Conservation (phyloP, 1,140 invertebrate genomes). For the Aphelenchoides besseyi region DNA sequence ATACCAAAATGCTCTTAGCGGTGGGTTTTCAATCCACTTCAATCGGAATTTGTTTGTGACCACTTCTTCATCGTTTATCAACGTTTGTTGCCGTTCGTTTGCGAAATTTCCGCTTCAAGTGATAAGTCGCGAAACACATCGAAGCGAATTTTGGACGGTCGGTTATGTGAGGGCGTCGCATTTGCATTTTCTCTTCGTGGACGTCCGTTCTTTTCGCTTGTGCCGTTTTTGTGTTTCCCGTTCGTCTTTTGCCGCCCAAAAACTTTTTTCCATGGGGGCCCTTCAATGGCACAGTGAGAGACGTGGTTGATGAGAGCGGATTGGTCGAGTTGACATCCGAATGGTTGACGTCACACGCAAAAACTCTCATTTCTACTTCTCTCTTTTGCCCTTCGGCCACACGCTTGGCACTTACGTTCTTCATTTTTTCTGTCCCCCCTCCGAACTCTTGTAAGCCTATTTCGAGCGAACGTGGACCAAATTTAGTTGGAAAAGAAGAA, state of each 20-base stretch:
- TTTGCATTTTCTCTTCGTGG: constrained; percentile 1
- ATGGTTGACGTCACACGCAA: background rate
- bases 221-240: constrained; percentile 1
- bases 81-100: no score
- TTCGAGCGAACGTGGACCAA: background rate
- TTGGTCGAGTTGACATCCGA: background rate
- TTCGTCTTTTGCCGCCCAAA: constrained; percentile 8
- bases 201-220: background rate
- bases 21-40: no score
- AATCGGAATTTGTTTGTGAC: no score
- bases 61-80: no score
- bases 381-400: background rate
- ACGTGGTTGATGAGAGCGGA: background rate
- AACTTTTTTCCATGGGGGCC: constrained; percentile 7
- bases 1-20: no score
- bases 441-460: background rate
- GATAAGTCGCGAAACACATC: no score
- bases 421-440: background rate
- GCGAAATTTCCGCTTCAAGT: no score
- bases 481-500: no score
- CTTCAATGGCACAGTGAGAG: background rate
- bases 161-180: no score
- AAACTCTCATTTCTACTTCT: background rate
- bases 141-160: no score
- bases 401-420: background rate